Base-by-base conservation (phyloP, 2,113 vertebrate genomes). In the Bombycilla garrulus region DNA sequence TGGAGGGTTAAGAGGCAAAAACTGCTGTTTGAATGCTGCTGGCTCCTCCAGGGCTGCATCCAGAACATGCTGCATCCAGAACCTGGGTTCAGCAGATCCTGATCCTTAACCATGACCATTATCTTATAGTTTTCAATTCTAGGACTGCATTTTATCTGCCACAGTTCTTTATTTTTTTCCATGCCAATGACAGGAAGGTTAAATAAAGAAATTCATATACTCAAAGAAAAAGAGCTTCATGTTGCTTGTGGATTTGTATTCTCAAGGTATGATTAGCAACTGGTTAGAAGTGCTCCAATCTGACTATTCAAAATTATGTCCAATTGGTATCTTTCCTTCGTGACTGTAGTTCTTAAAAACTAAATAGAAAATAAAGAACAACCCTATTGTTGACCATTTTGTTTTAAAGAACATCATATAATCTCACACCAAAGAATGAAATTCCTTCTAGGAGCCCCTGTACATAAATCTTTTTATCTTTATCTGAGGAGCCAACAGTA, bases 111-210 rank as follows among this genome's bases (percentile, higher is more conserved):
- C 12, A 5, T 42, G 91, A 95, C 57, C 80, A 93, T 79, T 95
- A 93, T 96, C n/a, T 58, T 77, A 54, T 3, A 47, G 87, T 86
- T 95, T 93, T 78, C 88, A 89, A 40, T 61, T 42, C 25, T 35
- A 69, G 11, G 21, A 54, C 44, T 45, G 31, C 7, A 19, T 80
- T 86, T 64, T 62, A 56, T 51, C 54, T 90, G n/a, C 26, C 70
- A 95, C 51, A 91, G n/a, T 82, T 88, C 53, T 12, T 77, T 86
- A 92, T 71, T 80, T 35, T 84, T 83, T 89, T 87, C 54, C 35
- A 61, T 53, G 74, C 64, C 96, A 93, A 42, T 72, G 48, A 91
- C 93, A 87, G 90, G 81, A 97, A 85, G 71, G 86, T 91, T 86
- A 97, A 88, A 83, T 57, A 91, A 78, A 96, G 86, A 47, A 31